Percentiles rank a stretch among this genome's conserved stretches.
Conservation (phyloP, 2,888 invertebrate species). For the Lacanobia oleracea region DNA sequence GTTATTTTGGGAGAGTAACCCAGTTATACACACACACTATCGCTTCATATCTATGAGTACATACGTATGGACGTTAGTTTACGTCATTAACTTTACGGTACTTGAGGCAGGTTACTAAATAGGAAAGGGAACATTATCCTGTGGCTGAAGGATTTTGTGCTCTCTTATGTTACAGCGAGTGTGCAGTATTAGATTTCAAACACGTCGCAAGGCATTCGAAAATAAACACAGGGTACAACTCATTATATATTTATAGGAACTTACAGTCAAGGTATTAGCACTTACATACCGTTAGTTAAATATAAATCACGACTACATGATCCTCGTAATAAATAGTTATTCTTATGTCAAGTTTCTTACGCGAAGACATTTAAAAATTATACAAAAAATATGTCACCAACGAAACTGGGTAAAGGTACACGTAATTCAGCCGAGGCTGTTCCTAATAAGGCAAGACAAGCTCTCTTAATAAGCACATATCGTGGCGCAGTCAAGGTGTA, state of each 20-base stretch:
- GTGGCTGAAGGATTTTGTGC: slow-evolving; percentile 45
- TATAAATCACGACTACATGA: slow-evolving; percentile 92
- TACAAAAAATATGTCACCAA: slow-evolving; percentile 78
- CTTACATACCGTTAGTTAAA: slow-evolving; percentile 78
- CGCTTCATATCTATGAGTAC: slow-evolving; percentile 40
- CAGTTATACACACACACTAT: slow-evolving; percentile 62
- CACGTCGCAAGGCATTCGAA: slow-evolving; percentile 55
- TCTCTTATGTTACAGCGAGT: slow-evolving; percentile 35
- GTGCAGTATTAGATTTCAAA: slow-evolving; percentile 61
- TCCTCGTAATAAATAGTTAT: slow-evolving; percentile 93
- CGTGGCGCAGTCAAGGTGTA: slow-evolving; percentile 86
- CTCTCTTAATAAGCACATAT: slow-evolving; percentile 82
- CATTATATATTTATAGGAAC: slow-evolving; percentile 65
- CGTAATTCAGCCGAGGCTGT: slow-evolving; percentile 84
- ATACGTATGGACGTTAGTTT: slow-evolving; percentile 41
- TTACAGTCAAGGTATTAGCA: slow-evolving; percentile 58
- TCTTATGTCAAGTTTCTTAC: slow-evolving; percentile 92
- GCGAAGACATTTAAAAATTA: slow-evolving; percentile 91
- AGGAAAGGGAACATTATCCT: slow-evolving; percentile 50
- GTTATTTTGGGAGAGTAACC: slow-evolving; percentile 80
- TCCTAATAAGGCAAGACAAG: slow-evolving; percentile 87
- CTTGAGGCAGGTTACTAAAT: slow-evolving; percentile 37
- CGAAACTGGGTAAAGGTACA: slow-evolving; percentile 86
- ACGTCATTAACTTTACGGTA: slow-evolving; percentile 44
- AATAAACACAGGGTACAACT: slow-evolving; percentile 67